These are phyloP conservation scores for Thaumatotibia leucotreta DNA, from an alignment of 1,140 invertebrate genomes.

Conservation along the genomic window DNA sequence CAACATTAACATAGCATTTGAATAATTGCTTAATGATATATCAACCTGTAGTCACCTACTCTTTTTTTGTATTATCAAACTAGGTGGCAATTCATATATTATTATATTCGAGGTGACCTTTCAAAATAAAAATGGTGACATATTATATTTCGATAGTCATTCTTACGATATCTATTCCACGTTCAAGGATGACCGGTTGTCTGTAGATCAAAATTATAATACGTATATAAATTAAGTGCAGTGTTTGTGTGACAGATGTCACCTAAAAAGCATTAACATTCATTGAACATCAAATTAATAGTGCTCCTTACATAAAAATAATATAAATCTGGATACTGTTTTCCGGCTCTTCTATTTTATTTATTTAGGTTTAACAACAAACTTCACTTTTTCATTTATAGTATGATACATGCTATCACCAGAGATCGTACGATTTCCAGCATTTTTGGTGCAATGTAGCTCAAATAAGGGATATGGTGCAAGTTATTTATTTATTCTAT, in stretches of 20 bases:
- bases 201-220: not conserved
- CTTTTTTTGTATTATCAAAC: not conserved
- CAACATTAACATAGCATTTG: not conserved
- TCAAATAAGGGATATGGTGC: no score
- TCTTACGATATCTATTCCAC: not conserved
- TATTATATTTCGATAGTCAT: not conserved
- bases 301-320: no score
- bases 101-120: not conserved
- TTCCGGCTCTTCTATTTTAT: no score
- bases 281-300: no score
- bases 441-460: no score
- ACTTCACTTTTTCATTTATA: no score
- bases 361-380: no score
- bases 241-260: not conserved
- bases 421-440: no score
- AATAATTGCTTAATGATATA: not conserved
- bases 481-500: no score
- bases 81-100: not conserved
- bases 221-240: not conserved
- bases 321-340: no score
- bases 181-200: not conserved
- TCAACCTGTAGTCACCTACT: not conserved
- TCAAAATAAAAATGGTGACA: not conserved
- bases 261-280: not conserved
- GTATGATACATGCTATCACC: no score